Percentiles rank a stretch among this genome's conserved stretches.
Evolutionary conservation across 2,888 invertebrate genomes (phyloP).

Genomic region (Scelioninae gen. 1): DNA sequence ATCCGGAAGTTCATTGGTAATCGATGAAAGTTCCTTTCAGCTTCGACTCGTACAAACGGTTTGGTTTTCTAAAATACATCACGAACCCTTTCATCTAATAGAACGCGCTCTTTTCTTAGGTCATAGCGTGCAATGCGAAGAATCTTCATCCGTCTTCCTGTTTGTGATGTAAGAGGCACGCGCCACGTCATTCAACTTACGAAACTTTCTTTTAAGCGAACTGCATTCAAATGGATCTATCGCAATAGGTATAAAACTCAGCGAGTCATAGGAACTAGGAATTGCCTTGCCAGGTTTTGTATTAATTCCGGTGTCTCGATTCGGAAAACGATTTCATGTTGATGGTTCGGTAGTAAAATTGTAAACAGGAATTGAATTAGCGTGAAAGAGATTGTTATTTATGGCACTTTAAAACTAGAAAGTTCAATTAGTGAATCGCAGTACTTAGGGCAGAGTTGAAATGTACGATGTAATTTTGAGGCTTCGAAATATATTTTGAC

Average conservation of each 20-base stretch:
- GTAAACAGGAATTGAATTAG: slow-evolving; percentile 8
- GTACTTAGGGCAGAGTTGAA: neutral
- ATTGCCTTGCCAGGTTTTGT: neutral
- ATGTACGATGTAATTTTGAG: neutral
- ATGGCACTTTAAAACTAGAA: slow-evolving; percentile 14
- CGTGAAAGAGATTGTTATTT: neutral
- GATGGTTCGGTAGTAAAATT: slow-evolving; percentile 1
- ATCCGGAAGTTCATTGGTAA: slow-evolving; percentile 64
- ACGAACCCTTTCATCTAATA: slow-evolving; percentile 53
- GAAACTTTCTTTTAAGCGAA: slow-evolving; percentile 64
- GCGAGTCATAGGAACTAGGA: slow-evolving; percentile 47
- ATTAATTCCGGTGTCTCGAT: slow-evolving; percentile 29
- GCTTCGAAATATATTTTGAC: too few relatives aligned
- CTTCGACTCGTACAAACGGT: slow-evolving; percentile 16
- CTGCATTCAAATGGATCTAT: slow-evolving; percentile 62
- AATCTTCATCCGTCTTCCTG: slow-evolving; percentile 65
- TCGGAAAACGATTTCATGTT: slow-evolving; percentile 9
- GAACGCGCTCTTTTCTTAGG: slow-evolving; percentile 43
- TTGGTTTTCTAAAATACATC: slow-evolving; percentile 41
- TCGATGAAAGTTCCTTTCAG: slow-evolving; percentile 56
- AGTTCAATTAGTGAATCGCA: slow-evolving; percentile 5
- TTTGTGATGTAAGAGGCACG: slow-evolving; percentile 68
- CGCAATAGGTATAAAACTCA: slow-evolving; percentile 34
- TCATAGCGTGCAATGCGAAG: slow-evolving; percentile 49
- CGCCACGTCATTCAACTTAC: slow-evolving; percentile 66